Evolutionary conservation across 2,797 vertebrate species (phyloP), one percentile per base, ranked within the genome.

Genomic region (Ambastaia sidthimunki): DNA sequence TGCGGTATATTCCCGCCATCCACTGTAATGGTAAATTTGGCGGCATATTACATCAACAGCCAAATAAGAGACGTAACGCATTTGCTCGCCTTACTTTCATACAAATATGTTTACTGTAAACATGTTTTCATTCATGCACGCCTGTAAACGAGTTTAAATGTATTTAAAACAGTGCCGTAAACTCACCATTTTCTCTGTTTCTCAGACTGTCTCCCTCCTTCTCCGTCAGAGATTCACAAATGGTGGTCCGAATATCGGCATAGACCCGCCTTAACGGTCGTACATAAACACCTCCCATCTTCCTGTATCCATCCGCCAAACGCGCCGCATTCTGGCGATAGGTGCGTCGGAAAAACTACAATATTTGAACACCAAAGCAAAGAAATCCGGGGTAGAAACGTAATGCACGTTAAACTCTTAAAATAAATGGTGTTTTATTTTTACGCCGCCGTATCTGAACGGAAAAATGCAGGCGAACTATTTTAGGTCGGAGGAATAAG

Each of bases 281-380:
- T 89, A 95, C 94, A 95, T 95, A 94, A 95, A 93, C 94, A 81
- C 93, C 92, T 93, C 94, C 94, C 94, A 80, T 89, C 86, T 74
- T 75, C 60, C 41, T 54, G 85, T 89, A 93, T 95, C 89, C 88
- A 82, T 96, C 93, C 95, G 94, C 95, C 75, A 41, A 76, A 54
- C 23, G 66, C 78, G 81, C 88, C 75, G 76, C 80, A 78, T 72
- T 79, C 80, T 71, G 74, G 1, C 80, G 25, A 7, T 9, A n/a
- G 31, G 47, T 52, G 52, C 59, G 12, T 71, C 28, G 4, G 18
- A 79, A 73, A 78, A 16, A 37, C 0, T 0, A 23, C 25, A 28
- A n/a, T 5, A 50, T 55, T 63, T 15, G 1, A 23, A 10, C 11
- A 34, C 9, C 1, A 52, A 73, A 0, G 90, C 85, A 89, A 11